These are phyloP conservation scores for Cephus pulcher DNA, from an alignment of 2,888 invertebrate species.

Conservation along the genomic window DNA sequence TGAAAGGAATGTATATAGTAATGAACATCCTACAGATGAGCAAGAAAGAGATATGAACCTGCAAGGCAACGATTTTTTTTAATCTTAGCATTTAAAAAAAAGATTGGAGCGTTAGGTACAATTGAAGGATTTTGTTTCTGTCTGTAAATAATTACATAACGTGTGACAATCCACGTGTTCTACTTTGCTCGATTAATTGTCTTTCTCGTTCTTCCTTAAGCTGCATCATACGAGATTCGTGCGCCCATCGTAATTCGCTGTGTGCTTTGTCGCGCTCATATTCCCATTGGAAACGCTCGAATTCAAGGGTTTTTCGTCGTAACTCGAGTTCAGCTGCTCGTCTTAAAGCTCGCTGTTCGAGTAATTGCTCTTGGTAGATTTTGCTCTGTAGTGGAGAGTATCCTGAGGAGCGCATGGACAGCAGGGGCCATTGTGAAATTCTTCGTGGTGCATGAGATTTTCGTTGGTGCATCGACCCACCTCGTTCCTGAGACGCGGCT, in stretches of 20 bases:
- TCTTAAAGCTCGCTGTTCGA: conserved; percentile 48
- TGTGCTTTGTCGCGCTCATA: conserved; percentile 51
- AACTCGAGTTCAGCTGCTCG: conserved; percentile 51
- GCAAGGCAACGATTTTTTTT: too few species aligned
- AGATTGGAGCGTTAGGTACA: neutral
- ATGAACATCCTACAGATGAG: neutral
- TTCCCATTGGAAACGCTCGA: conserved; percentile 53
- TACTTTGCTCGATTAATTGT: conserved; percentile 43
- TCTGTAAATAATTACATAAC: conserved; percentile 9
- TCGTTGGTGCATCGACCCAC: conserved; percentile 13
- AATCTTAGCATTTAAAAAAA: too few species aligned
- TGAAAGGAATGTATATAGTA: neutral
- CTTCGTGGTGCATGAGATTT: conserved; percentile 26
- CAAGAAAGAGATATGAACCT: neutral
- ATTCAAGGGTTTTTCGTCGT: conserved; percentile 49
- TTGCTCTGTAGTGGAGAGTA: conserved; percentile 47
- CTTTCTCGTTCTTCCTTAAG: conserved; percentile 50
- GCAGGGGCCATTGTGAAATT: conserved; percentile 39
- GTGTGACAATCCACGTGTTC: conserved; percentile 25
- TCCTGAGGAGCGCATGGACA: conserved; percentile 27
- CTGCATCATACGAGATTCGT: conserved; percentile 55
- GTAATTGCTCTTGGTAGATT: conserved; percentile 50
- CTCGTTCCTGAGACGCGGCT: conserved; percentile 25
- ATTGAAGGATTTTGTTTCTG: neutral
- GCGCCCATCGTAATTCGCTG: conserved; percentile 48